phyloP scores from a whole-genome alignment of 2,888 invertebrate genomes.

The Theristus sp. region DNA sequence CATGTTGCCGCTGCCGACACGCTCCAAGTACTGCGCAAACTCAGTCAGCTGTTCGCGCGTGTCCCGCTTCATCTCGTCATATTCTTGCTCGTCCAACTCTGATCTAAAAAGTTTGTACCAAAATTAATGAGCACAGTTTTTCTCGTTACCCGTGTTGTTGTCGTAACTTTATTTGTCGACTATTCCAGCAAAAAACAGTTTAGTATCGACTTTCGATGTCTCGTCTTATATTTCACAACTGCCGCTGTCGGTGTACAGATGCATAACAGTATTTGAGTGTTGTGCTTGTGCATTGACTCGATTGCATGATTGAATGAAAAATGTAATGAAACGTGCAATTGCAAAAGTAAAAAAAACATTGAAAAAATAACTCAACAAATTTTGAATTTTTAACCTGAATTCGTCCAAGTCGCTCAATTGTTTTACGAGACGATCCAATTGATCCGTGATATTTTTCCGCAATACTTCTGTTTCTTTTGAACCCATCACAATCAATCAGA shows the following conservation, averaged over 20 bases:
- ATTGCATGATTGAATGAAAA: too few relatives aligned
- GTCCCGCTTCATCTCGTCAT: constrained; percentile 48
- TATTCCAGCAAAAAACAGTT: neutral
- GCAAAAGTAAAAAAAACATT: neutral
- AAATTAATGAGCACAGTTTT: neutral
- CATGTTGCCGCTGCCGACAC: constrained; percentile 42
- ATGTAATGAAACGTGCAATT: neutral
- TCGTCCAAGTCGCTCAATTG: constrained; percentile 51
- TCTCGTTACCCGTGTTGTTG: neutral
- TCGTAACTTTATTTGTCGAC: neutral
- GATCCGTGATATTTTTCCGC: constrained; percentile 46
- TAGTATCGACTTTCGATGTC: too few relatives aligned
- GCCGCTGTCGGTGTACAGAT: too few relatives aligned
- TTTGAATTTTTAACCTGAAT: constrained; percentile 38
- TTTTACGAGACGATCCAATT: constrained; percentile 47
- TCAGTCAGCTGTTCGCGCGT: constrained; percentile 52
- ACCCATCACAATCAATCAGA: neutral
- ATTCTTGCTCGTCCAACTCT: constrained; percentile 46
- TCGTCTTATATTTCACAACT: too few relatives aligned
- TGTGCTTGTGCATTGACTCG: neutral
- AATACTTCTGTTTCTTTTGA: constrained; percentile 31
- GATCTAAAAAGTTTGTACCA: constrained; percentile 38
- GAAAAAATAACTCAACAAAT: too few relatives aligned
- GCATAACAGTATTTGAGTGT: neutral
- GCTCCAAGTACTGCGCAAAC: constrained; percentile 45